Percentiles rank a stretch among this genome's conserved stretches.
Conservation (phyloP, 2,797 vertebrate species). For the Rhinichthys osculus region DNA sequence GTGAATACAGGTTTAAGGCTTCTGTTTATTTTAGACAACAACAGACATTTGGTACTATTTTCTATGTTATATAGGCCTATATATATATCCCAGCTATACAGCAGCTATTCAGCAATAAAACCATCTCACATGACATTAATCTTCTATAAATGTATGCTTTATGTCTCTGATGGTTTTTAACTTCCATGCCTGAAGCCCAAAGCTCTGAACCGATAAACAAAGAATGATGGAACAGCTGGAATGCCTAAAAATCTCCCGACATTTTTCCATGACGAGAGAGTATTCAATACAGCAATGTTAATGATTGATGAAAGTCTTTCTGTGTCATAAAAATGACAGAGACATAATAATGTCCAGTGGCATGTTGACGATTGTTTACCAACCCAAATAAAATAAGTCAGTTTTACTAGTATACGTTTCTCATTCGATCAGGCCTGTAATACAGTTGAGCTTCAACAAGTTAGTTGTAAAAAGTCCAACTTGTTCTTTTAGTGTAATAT, state of each 20-base stretch:
- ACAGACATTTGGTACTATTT: background rate
- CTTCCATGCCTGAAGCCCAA: background rate
- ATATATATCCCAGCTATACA: background rate
- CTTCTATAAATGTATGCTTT: background rate
- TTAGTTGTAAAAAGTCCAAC: background rate
- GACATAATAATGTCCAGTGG: background rate
- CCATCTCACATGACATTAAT: background rate
- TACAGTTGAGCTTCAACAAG: background rate
- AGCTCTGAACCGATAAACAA: background rate
- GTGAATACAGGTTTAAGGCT: background rate
- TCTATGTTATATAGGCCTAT: background rate
- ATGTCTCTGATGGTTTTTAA: background rate
- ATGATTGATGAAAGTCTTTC: conserved; percentile 9
- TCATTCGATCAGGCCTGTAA: background rate
- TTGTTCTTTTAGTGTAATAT: background rate
- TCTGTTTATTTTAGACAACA: conserved; percentile 5
- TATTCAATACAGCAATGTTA: background rate
- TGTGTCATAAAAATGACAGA: background rate
- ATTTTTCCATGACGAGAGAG: background rate
- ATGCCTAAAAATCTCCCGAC: background rate
- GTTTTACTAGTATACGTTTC: background rate
- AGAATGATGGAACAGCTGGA: background rate
- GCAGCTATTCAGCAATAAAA: background rate
- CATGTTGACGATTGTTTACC: background rate
- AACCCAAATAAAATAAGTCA: background rate